phyloP scores from a whole-genome alignment of 2,113 vertebrate genomes.

The Notarius lentiginosus region DNA sequence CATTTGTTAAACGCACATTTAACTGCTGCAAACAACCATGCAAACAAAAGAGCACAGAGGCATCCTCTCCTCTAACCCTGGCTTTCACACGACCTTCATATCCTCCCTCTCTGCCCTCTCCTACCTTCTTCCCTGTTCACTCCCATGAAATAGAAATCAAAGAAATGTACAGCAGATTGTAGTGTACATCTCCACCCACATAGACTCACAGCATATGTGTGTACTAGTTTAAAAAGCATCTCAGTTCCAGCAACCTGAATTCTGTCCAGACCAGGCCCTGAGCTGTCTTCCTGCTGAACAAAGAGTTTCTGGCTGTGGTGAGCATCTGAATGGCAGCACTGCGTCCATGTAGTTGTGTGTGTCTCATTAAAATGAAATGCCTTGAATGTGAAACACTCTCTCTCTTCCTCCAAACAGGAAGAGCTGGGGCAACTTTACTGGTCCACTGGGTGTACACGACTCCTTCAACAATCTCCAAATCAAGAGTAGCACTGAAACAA shows the following conservation, averaged over 20 bases:
- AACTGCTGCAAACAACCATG: slow-evolving; percentile 15
- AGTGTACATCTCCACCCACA: slow-evolving; percentile 52
- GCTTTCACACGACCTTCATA: slow-evolving; percentile 20
- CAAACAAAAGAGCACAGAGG: background rate
- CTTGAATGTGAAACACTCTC: slow-evolving; percentile 14
- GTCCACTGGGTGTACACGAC: background rate
- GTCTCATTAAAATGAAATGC: slow-evolving; percentile 31
- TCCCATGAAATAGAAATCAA: slow-evolving; percentile 17
- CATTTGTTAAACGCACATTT: slow-evolving; percentile 15
- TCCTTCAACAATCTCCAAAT: slow-evolving; percentile 8
- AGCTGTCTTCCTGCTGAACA: background rate
- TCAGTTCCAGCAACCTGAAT: slow-evolving; percentile 2
- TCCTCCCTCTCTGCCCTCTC: slow-evolving; percentile 1
- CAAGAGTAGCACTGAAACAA: background rate
- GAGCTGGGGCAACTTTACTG: slow-evolving; percentile 30
- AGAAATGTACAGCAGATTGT: slow-evolving; percentile 37
- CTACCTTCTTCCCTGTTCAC: slow-evolving; percentile 1
- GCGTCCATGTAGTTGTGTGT: background rate
- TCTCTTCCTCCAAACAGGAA: slow-evolving; percentile 31
- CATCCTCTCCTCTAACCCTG: slow-evolving; percentile 12
- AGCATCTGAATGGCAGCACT: background rate
- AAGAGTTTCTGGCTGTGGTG: background rate
- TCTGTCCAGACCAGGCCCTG: background rate
- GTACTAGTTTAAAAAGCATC: background rate
- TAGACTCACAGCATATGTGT: slow-evolving; percentile 50